Evolutionary conservation across 2,888 invertebrate genomes (phyloP).

Genomic region (Drosophila greeni): DNA sequence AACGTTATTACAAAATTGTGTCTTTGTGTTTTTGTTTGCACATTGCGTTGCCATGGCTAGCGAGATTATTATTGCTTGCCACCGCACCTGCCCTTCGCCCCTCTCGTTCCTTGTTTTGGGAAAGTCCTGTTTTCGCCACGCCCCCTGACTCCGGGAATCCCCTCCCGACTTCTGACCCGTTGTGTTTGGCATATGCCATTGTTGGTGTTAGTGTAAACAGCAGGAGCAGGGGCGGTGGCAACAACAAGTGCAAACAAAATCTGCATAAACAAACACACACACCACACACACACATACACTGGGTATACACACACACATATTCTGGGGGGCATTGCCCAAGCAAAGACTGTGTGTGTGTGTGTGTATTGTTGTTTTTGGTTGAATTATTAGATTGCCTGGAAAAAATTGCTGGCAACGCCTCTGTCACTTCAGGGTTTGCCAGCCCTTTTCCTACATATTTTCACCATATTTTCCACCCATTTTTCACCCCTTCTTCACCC

Average conservation of each 20-base stretch:
- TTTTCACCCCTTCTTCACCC: too few relatives aligned
- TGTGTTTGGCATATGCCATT: conserved; percentile 33
- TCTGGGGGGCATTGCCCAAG: conserved; percentile 13
- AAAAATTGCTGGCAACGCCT: conserved; percentile 44
- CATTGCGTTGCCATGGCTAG: conserved; percentile 52
- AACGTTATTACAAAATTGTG: conserved; percentile 19
- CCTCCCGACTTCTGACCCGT: conserved; percentile 5
- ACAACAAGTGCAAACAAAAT: conserved; percentile 37
- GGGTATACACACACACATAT: not conserved
- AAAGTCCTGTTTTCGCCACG: not conserved
- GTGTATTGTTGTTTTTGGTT: conserved; percentile 36
- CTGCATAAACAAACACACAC: conserved; percentile 38
- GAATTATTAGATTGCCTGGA: conserved; percentile 69
- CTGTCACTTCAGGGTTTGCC: not conserved
- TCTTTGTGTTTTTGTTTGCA: conserved; percentile 41
- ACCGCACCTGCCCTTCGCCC: not conserved
- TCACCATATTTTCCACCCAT: too few relatives aligned
- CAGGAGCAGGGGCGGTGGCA: not conserved
- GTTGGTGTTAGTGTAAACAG: conserved; percentile 32
- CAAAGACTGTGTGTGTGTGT: conserved; percentile 2
- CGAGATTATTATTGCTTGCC: conserved; percentile 49
- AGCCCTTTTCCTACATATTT: not conserved
- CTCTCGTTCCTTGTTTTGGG: not conserved
- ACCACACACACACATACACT: not conserved
- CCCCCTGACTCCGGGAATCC: not conserved